Percentiles rank a stretch among this genome's conserved stretches.
Evolutionary conservation across 2,797 vertebrate genomes (phyloP).

Genomic region (Acipenser transmontanus): DNA sequence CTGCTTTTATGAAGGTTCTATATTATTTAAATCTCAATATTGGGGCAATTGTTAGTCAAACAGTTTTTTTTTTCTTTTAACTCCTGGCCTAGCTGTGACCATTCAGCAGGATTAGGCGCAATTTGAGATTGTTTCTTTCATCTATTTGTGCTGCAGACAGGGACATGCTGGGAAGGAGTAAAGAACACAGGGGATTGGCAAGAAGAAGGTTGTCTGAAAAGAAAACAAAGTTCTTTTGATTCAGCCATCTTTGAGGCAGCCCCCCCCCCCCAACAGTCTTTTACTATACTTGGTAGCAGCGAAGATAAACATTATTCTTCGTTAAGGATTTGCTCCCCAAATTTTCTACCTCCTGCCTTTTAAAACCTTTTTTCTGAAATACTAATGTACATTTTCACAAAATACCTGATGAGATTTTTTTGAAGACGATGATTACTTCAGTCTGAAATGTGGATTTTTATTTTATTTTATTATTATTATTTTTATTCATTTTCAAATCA

Average conservation of each 20-base stretch:
- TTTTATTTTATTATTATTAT: no score
- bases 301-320: no score
- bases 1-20: constrained; percentile 38
- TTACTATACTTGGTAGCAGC: no score
- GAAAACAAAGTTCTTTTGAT: constrained; percentile 54
- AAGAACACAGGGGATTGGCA: constrained; percentile 40
- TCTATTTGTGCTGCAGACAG: constrained; percentile 45
- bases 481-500: no score
- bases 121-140: constrained; percentile 44
- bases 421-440: no score
- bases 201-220: constrained; percentile 43
- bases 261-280: no score
- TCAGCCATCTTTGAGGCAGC: constrained; percentile 26
- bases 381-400: no score
- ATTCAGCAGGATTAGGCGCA: constrained; percentile 45
- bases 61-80: constrained; percentile 42
- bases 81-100: constrained; percentile 47
- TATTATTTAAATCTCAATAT: constrained; percentile 48
- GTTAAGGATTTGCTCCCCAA: no score
- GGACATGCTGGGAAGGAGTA: constrained; percentile 45
- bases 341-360: no score
- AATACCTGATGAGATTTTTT: no score
- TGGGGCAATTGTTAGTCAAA: constrained; percentile 42
- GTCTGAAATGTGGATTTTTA: no score
- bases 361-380: no score